Percentiles rank a stretch among this genome's conserved stretches.
phyloP scores from a whole-genome alignment of 1,140 invertebrate genomes.

The Rhyzopertha dominica region DNA sequence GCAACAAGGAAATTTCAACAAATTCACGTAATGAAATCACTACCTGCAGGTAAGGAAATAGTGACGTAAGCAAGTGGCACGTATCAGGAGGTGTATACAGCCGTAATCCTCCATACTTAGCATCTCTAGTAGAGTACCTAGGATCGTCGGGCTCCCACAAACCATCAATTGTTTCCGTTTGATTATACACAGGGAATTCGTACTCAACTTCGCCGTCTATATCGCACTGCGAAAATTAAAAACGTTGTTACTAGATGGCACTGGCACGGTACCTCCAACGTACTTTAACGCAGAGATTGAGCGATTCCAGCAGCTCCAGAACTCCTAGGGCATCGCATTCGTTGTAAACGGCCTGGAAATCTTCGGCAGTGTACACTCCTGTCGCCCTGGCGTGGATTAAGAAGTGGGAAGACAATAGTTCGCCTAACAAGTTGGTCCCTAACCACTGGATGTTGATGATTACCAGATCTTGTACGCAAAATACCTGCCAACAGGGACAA shows the following conservation, averaged over 20 bases:
- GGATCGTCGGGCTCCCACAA: conserved; percentile 66
- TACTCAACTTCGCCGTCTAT: conserved; percentile 69
- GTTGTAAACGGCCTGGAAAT: conserved; percentile 71
- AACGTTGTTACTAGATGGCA: not conserved
- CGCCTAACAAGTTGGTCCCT: conserved; percentile 64
- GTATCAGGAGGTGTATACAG: conserved; percentile 55
- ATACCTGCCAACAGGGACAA: conserved; percentile 42
- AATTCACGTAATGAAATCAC: conserved; percentile 9
- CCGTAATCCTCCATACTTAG: conserved; percentile 65
- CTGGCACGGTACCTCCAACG: conserved; percentile 1
- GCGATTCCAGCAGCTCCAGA: conserved; percentile 62
- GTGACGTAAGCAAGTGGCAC: conserved; percentile 57
- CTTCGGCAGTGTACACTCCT: conserved; percentile 72
- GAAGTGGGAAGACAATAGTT: conserved; percentile 56
- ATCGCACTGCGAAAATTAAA: conserved; percentile 58
- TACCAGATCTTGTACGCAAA: conserved; percentile 60
- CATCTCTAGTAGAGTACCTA: conserved; percentile 48
- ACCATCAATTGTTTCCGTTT: conserved; percentile 66
- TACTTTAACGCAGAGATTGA: conserved; percentile 67
- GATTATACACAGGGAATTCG: conserved; percentile 78
- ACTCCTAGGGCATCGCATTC: conserved; percentile 69
- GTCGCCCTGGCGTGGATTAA: conserved; percentile 61
- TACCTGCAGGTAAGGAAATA: conserved; percentile 70
- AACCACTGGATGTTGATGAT: conserved; percentile 72
- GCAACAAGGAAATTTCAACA: conserved; percentile 1